Evolutionary conservation across 2,113 vertebrate species (phyloP), one percentile per base, ranked within the genome.

Genomic region (Planiliza haematocheilus): DNA sequence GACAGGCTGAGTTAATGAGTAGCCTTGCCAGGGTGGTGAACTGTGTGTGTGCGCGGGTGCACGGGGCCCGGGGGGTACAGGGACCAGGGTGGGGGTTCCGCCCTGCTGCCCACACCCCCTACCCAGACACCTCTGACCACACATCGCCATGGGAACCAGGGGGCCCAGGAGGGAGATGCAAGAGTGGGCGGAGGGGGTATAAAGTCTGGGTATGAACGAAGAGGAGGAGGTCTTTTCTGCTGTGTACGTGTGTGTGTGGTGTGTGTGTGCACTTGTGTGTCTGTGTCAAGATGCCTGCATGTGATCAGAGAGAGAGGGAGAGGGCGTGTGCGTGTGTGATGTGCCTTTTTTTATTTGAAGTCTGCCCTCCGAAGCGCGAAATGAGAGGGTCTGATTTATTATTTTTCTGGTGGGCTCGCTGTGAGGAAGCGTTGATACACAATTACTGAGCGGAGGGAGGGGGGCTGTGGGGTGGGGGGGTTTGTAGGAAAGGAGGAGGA

Each of bases 311-410:
- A 43, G 58, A 51, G 50, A 46, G 69, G 48, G 66, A 42, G 55
- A 45, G 72, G 52, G 79, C 48, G 74, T 70, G 70, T 83, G 68
- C 71, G 77, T 80, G 72, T 85, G 89, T 77, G 76, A 68, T 79
- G 86, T 84, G 72, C 70, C 72, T 79, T 84, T 91, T 90, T 89
- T 91, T 93, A 87, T 93, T 91, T 93, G 91, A 94, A 93, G 92
- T 93, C 93, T 94, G 93, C 88, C 91, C 93, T 93, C 81, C 93
- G 90, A 94, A 94, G 94, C 93, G 94, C 94, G 94, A 94, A 94
- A 94, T 94, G 93, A 94, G 94, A 93, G 93, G 91, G 86, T 93
- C 91, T 94, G 94, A 94, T 94, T 94, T 94, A 94, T 94, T 93
- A 94, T 94, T 94, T 94, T 93, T 93, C 93, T 93, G 91, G 91